These are phyloP conservation scores for Sinella curviseta DNA, from an alignment of 1,140 invertebrate genomes.

Conservation along the genomic window DNA sequence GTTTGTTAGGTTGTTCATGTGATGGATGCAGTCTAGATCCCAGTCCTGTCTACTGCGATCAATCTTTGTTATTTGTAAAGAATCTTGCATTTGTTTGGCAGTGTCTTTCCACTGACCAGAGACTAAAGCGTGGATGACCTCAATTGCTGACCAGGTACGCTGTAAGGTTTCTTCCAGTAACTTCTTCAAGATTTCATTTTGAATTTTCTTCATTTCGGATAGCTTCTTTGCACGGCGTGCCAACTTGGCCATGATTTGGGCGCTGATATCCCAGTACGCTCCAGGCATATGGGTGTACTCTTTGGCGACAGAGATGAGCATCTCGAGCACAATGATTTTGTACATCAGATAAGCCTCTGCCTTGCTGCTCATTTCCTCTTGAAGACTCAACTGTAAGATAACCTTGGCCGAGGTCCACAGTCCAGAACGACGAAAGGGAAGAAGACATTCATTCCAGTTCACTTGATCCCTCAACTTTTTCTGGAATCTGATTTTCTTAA, in stretches of 20 bases:
- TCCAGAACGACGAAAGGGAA: slow-evolving; percentile 35
- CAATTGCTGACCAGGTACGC: neutral
- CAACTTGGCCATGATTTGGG: slow-evolving; percentile 31
- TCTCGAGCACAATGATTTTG: neutral
- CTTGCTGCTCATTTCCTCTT: neutral
- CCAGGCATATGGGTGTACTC: neutral
- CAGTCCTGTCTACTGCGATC: neutral
- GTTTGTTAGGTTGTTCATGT: neutral
- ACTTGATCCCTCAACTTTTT: slow-evolving; percentile 37
- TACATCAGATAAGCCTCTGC: neutral
- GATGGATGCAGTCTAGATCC: neutral
- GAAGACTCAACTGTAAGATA: slow-evolving; percentile 20
- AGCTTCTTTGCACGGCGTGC: slow-evolving; percentile 16
- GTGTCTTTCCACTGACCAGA: neutral
- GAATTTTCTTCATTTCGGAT: neutral
- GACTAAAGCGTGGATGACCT: neutral
- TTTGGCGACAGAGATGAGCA: neutral
- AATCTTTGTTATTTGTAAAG: neutral
- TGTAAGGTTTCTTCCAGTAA: neutral
- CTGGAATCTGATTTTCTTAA: neutral
- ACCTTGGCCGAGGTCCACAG: slow-evolving; percentile 38
- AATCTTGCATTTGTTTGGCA: neutral
- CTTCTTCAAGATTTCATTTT: neutral
- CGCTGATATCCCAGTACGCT: neutral
- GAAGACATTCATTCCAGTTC: slow-evolving; percentile 4